These are phyloP conservation scores for Astreopora myriophthalma DNA, from an alignment of 64 coral and sea anemone species.

Conservation along the genomic window DNA sequence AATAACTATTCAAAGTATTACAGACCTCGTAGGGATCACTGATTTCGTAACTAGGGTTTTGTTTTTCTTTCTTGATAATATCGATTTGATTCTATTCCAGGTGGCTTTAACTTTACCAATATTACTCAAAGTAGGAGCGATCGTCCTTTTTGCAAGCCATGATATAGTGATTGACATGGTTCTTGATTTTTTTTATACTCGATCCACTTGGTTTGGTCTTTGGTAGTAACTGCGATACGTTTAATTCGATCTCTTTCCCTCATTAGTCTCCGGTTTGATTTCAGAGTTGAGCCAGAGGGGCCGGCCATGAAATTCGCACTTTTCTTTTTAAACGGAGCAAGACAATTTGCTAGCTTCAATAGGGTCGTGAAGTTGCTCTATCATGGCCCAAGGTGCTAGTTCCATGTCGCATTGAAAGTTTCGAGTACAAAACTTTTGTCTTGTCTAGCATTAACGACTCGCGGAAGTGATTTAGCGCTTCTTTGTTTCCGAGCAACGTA, in stretches of 20 bases:
- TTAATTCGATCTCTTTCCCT: conserved; percentile 46
- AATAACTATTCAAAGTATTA: conserved; percentile 5
- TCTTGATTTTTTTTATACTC: conserved; percentile 19
- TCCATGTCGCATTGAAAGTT: background rate
- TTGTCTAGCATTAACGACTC: background rate
- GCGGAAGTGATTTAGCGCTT: background rate
- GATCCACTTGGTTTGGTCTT: conserved; percentile 39
- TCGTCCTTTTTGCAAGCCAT: conserved; percentile 39
- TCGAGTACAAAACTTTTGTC: conserved; percentile 21
- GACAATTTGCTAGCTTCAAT: background rate
- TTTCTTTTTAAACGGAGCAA: background rate
- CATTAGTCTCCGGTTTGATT: conserved; percentile 47
- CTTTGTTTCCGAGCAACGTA: background rate
- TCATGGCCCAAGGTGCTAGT: background rate
- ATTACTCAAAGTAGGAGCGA: conserved; percentile 25
- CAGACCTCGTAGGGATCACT: background rate
- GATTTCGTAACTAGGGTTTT: background rate
- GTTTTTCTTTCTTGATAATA: conserved; percentile 29
- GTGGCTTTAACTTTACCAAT: conserved; percentile 31
- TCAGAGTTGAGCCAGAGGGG: background rate
- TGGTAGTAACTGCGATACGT: conserved; percentile 18
- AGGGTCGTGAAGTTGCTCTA: background rate
- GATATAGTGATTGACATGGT: conserved; percentile 37
- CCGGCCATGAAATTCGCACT: no score
- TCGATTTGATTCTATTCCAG: conserved; percentile 53